Evolutionary conservation across 2,113 vertebrate genomes (phyloP), one percentile per base, ranked within the genome.

Genomic region (Syrmaticus mikado): DNA sequence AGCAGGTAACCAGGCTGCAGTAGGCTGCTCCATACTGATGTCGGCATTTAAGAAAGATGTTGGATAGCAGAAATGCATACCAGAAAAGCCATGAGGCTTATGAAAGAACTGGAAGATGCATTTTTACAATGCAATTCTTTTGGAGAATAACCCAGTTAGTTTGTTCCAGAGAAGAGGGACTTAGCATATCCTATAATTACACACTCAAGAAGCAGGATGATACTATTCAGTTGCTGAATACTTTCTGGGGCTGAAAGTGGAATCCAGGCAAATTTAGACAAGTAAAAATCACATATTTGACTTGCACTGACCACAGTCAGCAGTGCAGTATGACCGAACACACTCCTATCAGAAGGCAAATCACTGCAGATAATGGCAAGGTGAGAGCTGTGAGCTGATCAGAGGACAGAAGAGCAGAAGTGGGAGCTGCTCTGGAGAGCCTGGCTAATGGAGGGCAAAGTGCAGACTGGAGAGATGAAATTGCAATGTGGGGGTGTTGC

Each of bases 381-480:
- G 65, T 36, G 46, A 71, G 53, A 36, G 18, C 32, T 52, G 41
- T 43, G 66, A 75, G 71, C 14, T 1, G 1, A 52, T 40, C 12
- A 28, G 45, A 62, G 13, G 22, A 25, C 16, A 1, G 0, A 30
- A 61, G 45, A 58, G 84, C 41, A 71, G 71, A 57, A 45, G 19
- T 1, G 6, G 57, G 61, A 87, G 43, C 27, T 0, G 1, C 25
- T 65, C 20, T 0, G 0, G 27, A 46, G 36, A 57, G 60, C 4
- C 6, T 6, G 25, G 89, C 48, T 65, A 60, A 34, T 2, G 45
- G 65, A 75, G 55, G 48, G 40, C 48, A 77, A 76, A 88, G 48
- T 32, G 30, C 25, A n/a, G 75, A 4, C 48, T 58, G 90, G 28
- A 46, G 50, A 32, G 80, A 32, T 46, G 64, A 85, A 79, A 38